These are phyloP conservation scores for Glyptemys insculpta DNA, from an alignment of 2,797 vertebrate genomes.

Conservation along the genomic window DNA sequence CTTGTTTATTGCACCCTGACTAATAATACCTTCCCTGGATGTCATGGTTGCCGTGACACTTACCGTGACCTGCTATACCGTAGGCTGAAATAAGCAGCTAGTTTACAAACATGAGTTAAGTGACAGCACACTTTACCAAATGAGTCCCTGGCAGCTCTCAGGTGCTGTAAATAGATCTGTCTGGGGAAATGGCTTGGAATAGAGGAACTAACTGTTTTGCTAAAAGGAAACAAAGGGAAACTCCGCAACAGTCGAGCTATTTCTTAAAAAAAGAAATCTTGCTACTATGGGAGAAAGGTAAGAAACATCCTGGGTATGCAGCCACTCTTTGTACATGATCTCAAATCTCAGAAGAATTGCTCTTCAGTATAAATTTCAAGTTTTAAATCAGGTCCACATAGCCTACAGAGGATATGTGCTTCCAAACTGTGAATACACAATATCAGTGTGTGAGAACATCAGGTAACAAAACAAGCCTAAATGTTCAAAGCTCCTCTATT, in stretches of 20 bases:
- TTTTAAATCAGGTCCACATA: constrained; percentile 30
- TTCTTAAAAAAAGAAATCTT: constrained; percentile 67
- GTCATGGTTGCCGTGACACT: not conserved
- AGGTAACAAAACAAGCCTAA: constrained; percentile 17
- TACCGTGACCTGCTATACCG: not conserved
- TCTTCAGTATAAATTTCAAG: constrained; percentile 49
- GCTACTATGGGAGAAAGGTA: constrained; percentile 66
- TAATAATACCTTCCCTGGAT: not conserved
- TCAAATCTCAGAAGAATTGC: constrained; percentile 23
- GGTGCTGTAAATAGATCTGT: not conserved
- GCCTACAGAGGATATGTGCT: constrained; percentile 35
- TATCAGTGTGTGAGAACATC: not conserved
- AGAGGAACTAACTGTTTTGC: constrained; percentile 57
- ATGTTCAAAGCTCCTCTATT: constrained; percentile 23
- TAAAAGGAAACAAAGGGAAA: constrained; percentile 62
- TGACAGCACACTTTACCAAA: constrained; percentile 36
- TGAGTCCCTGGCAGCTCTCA: constrained; percentile 14
- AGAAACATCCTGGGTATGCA: constrained; percentile 67
- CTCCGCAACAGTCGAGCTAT: constrained; percentile 64
- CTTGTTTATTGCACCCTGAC: not conserved
- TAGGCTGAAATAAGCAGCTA: not conserved
- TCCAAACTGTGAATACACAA: constrained; percentile 10
- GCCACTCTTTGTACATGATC: constrained; percentile 72
- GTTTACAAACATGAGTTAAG: constrained; percentile 16
- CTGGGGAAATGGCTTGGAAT: constrained; percentile 47